Evolutionary conservation across 2,888 invertebrate species (phyloP), one percentile per base, ranked within the genome.

Genomic region (Lomographa bimaculata): DNA sequence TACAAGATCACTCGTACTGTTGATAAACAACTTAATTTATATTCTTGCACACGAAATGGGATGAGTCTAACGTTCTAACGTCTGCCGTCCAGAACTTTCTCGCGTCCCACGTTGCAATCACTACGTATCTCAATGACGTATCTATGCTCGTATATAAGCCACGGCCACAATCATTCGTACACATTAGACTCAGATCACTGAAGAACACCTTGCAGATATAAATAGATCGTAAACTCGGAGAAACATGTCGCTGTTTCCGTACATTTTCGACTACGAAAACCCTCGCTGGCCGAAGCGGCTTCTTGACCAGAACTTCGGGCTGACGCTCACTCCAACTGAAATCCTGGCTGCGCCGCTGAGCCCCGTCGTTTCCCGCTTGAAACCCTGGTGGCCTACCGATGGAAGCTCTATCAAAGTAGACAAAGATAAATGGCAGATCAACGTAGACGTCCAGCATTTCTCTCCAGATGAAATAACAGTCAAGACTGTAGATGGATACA

Each of bases 361-460:
- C 20, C 80, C 79, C 0, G 33, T 80, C 7, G 30, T 71, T 1
- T 60, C 80, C 1, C 62, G 71, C 1, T 50, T 68, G 8, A 69
- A 67, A 33, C 69, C 75, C 1, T 90, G 89, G 71, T 85, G 83
- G 71, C 75, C 73, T 0, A 66, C 83, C 50, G 75, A 84, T 3
- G 85, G 79, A 0, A 90, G 90, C 1, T 81, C 84, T 5, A 86
- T 93, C 40, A 83, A 89, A 32, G 65, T 73, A 7, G 90, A 91
- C 47, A 86, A 90, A 5, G 89, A 91, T 47, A 90, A 82, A 26
- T 94, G 92, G 72, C 92, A 93, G 60, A 91, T 94, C 16, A 92
- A 91, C 54, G 80, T 95, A 45, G 95, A 96, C 59, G 94, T 95
- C 0, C 92, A 94, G 44, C 94, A 95, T 54, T 96, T 95, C 59